phyloP scores from a whole-genome alignment of 2,888 invertebrate species.

The Drosophila multiciliata region DNA sequence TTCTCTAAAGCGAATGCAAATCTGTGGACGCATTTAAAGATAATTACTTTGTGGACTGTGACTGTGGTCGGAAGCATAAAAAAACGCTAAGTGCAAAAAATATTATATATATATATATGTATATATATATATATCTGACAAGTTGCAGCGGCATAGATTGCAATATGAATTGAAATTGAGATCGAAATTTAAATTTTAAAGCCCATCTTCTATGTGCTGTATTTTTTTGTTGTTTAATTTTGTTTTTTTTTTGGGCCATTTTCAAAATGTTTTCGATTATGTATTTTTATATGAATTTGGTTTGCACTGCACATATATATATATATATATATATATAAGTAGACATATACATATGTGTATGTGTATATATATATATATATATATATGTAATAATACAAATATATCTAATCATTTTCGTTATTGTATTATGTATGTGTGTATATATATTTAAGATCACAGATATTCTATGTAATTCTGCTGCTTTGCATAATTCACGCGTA shows the following conservation, averaged over 20 bases:
- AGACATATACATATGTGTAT: slow-evolving; percentile 18
- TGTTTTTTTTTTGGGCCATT: background rate
- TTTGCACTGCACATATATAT: slow-evolving; percentile 8
- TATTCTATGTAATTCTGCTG: slow-evolving; percentile 84
- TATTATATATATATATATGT: background rate
- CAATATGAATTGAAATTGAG: background rate
- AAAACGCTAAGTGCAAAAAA: background rate
- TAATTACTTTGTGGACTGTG: background rate
- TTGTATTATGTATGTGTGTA: slow-evolving; percentile 41
- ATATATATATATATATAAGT: slow-evolving; percentile 37
- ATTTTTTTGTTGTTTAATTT: background rate
- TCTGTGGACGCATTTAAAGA: background rate
- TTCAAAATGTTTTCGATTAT: slow-evolving; percentile 7
- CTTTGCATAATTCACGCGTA: slow-evolving; percentile 64
- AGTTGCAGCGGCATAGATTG: background rate
- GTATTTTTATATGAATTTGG: background rate
- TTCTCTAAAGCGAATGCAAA: background rate
- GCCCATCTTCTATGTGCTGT: background rate
- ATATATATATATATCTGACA: background rate
- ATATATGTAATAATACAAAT: slow-evolving; percentile 1
- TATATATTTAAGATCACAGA: slow-evolving; percentile 85
- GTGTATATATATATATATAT: slow-evolving; percentile 28
- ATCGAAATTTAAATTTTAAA: background rate
- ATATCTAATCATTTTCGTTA: slow-evolving; percentile 19
- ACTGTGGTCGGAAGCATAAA: background rate